Percentiles rank a stretch among this genome's conserved stretches.
Evolutionary conservation across 1,140 invertebrate species (phyloP).

Genomic region (Diploscapter pachys): DNA sequence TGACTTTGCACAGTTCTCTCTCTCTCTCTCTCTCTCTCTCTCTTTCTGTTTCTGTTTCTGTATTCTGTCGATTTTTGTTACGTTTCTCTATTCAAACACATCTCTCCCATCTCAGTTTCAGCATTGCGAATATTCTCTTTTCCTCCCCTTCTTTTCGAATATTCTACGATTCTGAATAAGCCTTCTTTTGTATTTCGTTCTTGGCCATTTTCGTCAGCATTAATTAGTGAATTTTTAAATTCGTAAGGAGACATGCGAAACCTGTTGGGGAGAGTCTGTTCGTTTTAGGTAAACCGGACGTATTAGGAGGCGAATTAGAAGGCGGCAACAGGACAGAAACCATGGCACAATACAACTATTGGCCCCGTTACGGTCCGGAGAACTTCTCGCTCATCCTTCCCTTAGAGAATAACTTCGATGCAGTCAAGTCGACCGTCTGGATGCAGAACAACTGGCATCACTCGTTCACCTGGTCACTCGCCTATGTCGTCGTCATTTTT

Average conservation of each 20-base stretch:
- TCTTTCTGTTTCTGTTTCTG: slow-evolving; percentile 1
- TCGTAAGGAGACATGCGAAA: too few relatives aligned
- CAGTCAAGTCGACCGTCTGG: background rate
- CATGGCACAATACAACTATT: background rate
- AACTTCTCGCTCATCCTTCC: background rate
- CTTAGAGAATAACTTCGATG: background rate
- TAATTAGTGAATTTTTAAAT: too few relatives aligned
- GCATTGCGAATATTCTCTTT: too few relatives aligned
- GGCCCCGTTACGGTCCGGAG: background rate
- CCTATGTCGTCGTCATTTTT: background rate
- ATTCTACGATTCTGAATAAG: too few relatives aligned
- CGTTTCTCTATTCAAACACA: background rate
- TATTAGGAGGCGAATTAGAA: too few relatives aligned
- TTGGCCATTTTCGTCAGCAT: too few relatives aligned
- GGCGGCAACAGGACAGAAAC: background rate
- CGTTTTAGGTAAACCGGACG: too few relatives aligned
- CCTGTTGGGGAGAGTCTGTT: too few relatives aligned
- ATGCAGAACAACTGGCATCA: background rate
- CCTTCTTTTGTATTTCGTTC: too few relatives aligned
- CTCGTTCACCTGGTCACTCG: background rate
- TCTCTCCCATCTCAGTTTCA: background rate
- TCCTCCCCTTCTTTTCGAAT: too few relatives aligned
- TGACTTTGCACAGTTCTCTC: background rate
- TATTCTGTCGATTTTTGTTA: background rate
- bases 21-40: background rate